Evolutionary conservation across 2,888 invertebrate species (phyloP), one percentile per base, ranked within the genome.

Genomic region (Macaria notata): DNA sequence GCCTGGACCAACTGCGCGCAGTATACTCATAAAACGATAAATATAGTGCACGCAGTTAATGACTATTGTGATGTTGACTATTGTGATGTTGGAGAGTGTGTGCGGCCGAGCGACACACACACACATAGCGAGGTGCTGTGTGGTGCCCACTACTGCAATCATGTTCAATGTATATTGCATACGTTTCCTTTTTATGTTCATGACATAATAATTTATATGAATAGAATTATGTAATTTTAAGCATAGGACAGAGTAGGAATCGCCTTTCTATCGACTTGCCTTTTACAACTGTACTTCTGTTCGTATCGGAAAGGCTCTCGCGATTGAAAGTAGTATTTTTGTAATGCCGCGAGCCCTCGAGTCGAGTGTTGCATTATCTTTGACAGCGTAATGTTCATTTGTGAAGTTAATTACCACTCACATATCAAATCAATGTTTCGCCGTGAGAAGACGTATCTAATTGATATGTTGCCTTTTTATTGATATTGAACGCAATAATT

Each of bases 251-350:
- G 76, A 81, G 72, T 79, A 78, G 75, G 73, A 84, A 82, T 86
- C 86, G 87, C 86, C 86, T 85, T 86, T 81, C 75, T 79, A 81
- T 78, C 74, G 71, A 81, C 86, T 84, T 87, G 87, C 85, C 84
- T 84, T 84, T 77, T 78, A 72, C 73, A 68, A 78, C 77, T 75
- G 9, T 76, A 76, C 72, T 65, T 69, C 63, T 66, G 39, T 49
- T 54, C 46, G 7, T 41, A 54, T 70, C 69, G 62, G 61, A 69
- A 70, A 75, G 72, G 75, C 75, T 75, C 73, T 75, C 73, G 72
- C 73, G 66, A 72, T 69, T 70, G 69, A 59, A 68, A 65, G 70
- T 72, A 71, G 70, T 75, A 74, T 76, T 75, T 70, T 76, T 76
- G 69, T 61, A 71, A 69, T 66, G 57, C 62, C 49, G 69, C 62